phyloP scores from a whole-genome alignment of 1,140 invertebrate species.

The Pogonognathellus flavescens region DNA sequence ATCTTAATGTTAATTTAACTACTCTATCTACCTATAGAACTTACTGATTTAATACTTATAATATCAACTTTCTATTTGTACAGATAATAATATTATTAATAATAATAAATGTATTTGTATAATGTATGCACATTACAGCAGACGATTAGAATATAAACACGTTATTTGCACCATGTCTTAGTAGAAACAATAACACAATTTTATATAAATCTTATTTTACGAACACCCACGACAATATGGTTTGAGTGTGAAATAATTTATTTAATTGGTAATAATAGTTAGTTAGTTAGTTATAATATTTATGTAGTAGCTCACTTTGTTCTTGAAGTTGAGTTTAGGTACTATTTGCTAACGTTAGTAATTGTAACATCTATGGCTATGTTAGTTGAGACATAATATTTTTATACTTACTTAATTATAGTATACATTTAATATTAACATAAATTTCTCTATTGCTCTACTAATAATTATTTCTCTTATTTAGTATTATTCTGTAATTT shows the following conservation, averaged over 20 bases:
- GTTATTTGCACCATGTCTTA: constrained; percentile 39
- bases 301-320: constrained; percentile 26
- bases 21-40: no score
- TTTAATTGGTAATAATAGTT: background rate
- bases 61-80: no score
- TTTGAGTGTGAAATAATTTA: no score
- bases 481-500: no score
- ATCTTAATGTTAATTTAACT: no score
- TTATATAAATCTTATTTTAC: constrained; percentile 33
- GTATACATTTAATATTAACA: no score
- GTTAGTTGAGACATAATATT: background rate
- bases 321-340: constrained; percentile 23
- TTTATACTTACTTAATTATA: no score
- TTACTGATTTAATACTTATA: no score
- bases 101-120: background rate
- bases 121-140: constrained; percentile 21
- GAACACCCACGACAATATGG: background rate
- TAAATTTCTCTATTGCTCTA: no score
- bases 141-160: constrained; percentile 40
- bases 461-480: no score
- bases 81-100: no score
- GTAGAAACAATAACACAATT: constrained; percentile 38
- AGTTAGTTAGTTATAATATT: background rate
- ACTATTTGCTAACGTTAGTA: background rate
- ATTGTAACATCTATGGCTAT: background rate